Evolutionary conservation across 2,113 vertebrate species (phyloP), one percentile per base, ranked within the genome.

Genomic region (Macquaria australasica): DNA sequence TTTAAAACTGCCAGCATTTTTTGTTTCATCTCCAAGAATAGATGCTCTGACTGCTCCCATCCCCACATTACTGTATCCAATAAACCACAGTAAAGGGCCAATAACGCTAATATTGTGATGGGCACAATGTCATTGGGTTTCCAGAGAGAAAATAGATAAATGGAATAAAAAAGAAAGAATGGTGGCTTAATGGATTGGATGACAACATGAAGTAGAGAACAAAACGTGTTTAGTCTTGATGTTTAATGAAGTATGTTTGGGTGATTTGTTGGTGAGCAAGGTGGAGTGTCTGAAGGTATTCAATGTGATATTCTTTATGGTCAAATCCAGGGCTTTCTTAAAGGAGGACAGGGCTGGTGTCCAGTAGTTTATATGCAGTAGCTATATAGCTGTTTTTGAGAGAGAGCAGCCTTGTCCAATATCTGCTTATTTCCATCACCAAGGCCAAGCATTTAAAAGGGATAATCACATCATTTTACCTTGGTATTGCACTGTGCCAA

Each of bases 171-270:
- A 43, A 64, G 41, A 82, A 72, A 37, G 73, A 87, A 80, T 18
- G 21, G 73, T 68, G 68, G 83, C 62, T 87, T 88, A 88, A 86
- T 88, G 82, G 86, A 68, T 84, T 79, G 59, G 62, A 86, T 79
- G 83, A 77, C 74, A 79, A 66, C 48, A 64, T 69, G 51, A 79
- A 85, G 77, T 66, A 48, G 56, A 66, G 55, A 72, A 83, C 62
- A 75, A 71, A 81, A 64, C 12, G 43, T 63, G 78, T 85, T 75
- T 28, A 68, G 73, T 81, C 85, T 83, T 80, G 59, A 84, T 88
- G 88, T 91, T 84, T 85, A 88, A 91, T 91, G 67, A 90, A 45
- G 77, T 82, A 83, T 69, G 55, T 79, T 88, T 74, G 60, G 87
- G 16, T 80, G 77, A 84, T 82, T 34, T 74, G 73, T 43, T 25